phyloP scores from a whole-genome alignment of 2,113 vertebrate species.

The Burhinus bistriatus region DNA sequence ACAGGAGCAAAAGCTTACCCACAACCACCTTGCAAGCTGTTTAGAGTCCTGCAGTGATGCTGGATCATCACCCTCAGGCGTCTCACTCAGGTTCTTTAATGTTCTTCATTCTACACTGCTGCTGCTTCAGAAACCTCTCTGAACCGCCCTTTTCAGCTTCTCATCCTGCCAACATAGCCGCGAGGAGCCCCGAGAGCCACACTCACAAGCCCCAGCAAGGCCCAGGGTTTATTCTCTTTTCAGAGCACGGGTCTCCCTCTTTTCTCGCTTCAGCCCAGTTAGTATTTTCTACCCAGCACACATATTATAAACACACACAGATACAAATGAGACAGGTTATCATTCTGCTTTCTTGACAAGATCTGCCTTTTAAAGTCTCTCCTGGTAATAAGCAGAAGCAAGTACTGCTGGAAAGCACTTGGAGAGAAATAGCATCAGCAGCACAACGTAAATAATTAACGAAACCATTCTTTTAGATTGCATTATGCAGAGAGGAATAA shows the following conservation, averaged over 20 bases:
- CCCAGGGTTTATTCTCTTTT: neutral
- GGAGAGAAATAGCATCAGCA: constrained; percentile 21
- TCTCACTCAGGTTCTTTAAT: neutral
- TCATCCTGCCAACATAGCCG: neutral
- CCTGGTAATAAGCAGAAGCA: constrained; percentile 5
- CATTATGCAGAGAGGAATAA: constrained; percentile 48
- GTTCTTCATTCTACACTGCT: neutral
- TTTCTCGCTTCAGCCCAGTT: neutral
- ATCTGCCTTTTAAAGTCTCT: constrained; percentile 5
- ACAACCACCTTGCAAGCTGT: neutral
- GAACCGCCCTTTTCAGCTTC: neutral
- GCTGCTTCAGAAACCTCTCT: neutral
- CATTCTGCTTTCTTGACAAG: constrained; percentile 23
- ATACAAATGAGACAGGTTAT: neutral
- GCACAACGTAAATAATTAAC: constrained; percentile 61
- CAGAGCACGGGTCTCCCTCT: neutral
- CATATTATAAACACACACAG: neutral
- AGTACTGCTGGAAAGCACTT: neutral
- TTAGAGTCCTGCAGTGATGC: neutral
- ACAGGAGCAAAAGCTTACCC: neutral
- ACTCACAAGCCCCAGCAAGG: neutral
- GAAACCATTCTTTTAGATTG: constrained; percentile 15
- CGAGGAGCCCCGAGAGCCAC: neutral
- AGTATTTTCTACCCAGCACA: neutral
- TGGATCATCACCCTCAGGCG: neutral